Evolutionary conservation across 2,113 vertebrate species (phyloP), one percentile per base, ranked within the genome.

Genomic region (Nibea coibor): DNA sequence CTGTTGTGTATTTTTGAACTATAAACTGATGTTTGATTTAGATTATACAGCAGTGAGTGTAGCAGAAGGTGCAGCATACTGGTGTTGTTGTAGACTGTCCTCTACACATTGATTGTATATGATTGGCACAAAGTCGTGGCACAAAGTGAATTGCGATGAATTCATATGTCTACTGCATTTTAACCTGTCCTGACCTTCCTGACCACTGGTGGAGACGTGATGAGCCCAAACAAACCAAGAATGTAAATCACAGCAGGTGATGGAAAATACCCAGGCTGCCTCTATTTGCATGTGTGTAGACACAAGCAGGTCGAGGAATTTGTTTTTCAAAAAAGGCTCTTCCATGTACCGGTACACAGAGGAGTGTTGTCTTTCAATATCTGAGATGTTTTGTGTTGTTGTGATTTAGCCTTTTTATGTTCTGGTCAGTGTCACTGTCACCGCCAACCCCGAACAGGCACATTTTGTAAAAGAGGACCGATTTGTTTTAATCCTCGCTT

Each of bases 281-380:
- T 59, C n/a, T 74, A 94, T 96, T 95, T 95, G 94, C 94, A 95
- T 95, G 83, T 80, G 83, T 83, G 91, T 77, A 83, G 88, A 89
- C 3, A 57, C 77, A 39, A 66, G 66, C 85, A 86, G 81, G 68
- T 67, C 58, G 19, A 84, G 59, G 61, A 81, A 95, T 96, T 95
- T 94, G 95, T 80, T 95, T 95, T 91, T 94, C 94, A 95, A 95
- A 96, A 82, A 87, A 88, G 93, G 82, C 43, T 28, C 70, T 26
- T 78, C 62, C 63, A 58, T 80, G 42, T 28, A 24, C 10, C 10
- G 4, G 53, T 35, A 22, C 22, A 24, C 9, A n/a, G n/a, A 67
- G 8, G 43, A 53, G 63, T 43, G 73, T n/a, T 43, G 45, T 56
- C 54, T 35, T 31, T 71, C 22, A 57, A 6, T 4, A 35, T 45